Percentiles rank a stretch among this genome's conserved stretches.
Evolutionary conservation across 2,888 invertebrate genomes (phyloP).

Genomic region (Ectemnius continuus): DNA sequence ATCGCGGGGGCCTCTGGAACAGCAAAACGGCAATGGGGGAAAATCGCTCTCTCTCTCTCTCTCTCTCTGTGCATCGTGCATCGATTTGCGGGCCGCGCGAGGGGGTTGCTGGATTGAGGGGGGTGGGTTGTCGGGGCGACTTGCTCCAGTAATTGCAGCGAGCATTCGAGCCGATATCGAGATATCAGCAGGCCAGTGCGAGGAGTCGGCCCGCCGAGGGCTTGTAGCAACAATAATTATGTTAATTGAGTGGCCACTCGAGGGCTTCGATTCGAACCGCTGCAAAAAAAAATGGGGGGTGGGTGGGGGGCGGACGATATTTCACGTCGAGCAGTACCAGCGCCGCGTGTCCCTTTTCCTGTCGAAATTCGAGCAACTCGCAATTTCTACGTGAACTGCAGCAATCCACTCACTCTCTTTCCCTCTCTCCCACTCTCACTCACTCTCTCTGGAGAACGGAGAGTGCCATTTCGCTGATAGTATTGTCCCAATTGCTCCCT

Average conservation of each 20-base stretch:
- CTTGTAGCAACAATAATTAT: constrained; percentile 63
- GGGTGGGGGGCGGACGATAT: no score
- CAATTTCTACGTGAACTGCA: no score
- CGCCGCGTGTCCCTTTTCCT: no score
- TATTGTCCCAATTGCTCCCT: no score
- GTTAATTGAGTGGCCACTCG: constrained; percentile 54
- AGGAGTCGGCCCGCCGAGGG: constrained; percentile 15
- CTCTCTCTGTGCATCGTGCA: constrained; percentile 35
- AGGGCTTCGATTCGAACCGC: constrained; percentile 10
- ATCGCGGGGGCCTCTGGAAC: background rate
- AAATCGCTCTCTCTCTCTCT: constrained; percentile 27
- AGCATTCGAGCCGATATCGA: constrained; percentile 41
- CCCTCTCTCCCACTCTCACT: no score
- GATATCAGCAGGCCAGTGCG: constrained; percentile 24
- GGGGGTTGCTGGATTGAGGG: constrained; percentile 1
- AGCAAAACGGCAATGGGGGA: constrained; percentile 24
- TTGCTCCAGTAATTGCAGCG: constrained; percentile 54
- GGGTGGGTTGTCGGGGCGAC: constrained; percentile 32
- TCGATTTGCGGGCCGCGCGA: constrained; percentile 22
- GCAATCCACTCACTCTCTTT: no score
- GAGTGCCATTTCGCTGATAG: no score
- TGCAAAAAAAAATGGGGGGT: no score
- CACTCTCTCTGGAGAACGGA: no score
- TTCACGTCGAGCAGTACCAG: constrained; percentile 4
- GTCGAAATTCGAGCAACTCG: no score